Evolutionary conservation across 1,140 invertebrate genomes (phyloP), one percentile per base, ranked within the genome.

Genomic region (Nautilus pompilius): DNA sequence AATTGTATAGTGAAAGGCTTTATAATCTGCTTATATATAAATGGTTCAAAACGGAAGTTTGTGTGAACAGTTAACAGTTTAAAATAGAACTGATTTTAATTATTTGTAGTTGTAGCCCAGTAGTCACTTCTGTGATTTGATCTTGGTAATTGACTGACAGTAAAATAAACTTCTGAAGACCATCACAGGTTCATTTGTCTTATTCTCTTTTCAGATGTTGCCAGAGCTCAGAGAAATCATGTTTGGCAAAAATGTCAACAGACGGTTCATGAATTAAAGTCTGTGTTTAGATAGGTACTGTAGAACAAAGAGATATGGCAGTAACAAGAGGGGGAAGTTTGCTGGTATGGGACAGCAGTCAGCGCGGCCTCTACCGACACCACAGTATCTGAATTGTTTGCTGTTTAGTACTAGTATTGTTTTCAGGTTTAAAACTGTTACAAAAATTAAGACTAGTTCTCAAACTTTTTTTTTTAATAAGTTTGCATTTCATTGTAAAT

Each of bases 231-330:
- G 96, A 85, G 91, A 88, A 56, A 91, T 93, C 29, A 85, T 99
- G 55, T 99, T 98, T 84, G 96, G 96, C 30, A 87, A 88, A 68
- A 99, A 99, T 84, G 89, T 90, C 41, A 98, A 98, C 87, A 90
- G 96, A 77, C 95, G 93, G 87, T 99, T 99, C 87, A 90, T 90
- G 73, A 96, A 98, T 86, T 99, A 96, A 77, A 65, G n/a, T n/a
- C n/a, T n/a, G 10, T 41, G 10, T 13, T 41, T 41, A 10, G 10
- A n/a, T 13, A n/a, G n/a, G 36, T n/a, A 13, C 36, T 41, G 36
- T 41, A 13, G 36, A 41, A 10, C n/a, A 10, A 13, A 41, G n/a
- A 41, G n/a, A 41, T 41, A n/a, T 41, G 36, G n/a, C 10, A 41
- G n/a, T 41, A 41, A 13, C 36, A 41, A 10, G 10, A 41, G 36